A percentile compares a stretch with the other conserved stretches of the same genome.
Conservation (phyloP, 2,113 vertebrate genomes). For the Chaenocephalus aceratus region DNA sequence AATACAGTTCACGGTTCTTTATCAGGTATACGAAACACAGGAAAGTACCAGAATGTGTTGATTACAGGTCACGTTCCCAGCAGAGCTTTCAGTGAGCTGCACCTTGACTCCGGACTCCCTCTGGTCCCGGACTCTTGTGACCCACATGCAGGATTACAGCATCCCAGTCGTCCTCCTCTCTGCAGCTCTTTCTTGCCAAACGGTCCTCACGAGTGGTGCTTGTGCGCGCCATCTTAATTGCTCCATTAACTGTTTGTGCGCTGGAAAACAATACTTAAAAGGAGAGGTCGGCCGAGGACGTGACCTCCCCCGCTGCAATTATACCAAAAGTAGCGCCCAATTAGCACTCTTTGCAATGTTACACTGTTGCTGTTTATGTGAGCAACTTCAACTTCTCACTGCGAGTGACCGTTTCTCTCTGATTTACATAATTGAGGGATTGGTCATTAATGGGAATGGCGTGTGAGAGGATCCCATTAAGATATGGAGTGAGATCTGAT, state of each 20-base stretch:
- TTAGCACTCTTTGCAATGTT: constrained; percentile 82
- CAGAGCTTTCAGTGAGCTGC: neutral
- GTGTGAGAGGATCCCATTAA: constrained; percentile 83
- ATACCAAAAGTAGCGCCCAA: constrained; percentile 83
- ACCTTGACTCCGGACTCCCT: constrained; percentile 25
- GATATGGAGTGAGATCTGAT: constrained; percentile 83
- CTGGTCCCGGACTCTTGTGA: constrained; percentile 38
- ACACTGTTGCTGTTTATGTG: constrained; percentile 79
- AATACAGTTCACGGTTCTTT: too few species aligned
- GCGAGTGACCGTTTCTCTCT: constrained; percentile 64
- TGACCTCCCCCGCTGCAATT: constrained; percentile 81
- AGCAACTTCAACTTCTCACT: constrained; percentile 79
- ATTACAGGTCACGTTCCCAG: neutral
- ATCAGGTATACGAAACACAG: neutral
- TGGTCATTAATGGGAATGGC: constrained; percentile 81
- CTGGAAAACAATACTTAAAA: constrained; percentile 83
- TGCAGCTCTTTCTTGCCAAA: constrained; percentile 63
- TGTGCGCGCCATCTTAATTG: constrained; percentile 76
- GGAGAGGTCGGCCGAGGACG: constrained; percentile 74
- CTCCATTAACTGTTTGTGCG: constrained; percentile 80
- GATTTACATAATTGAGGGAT: constrained; percentile 85
- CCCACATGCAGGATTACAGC: constrained; percentile 22
- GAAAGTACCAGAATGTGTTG: neutral
- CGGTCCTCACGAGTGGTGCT: constrained; percentile 72
- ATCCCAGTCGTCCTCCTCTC: constrained; percentile 40